phyloP scores from a whole-genome alignment of 2,888 invertebrate genomes.

The Drosophila paramelanica region DNA sequence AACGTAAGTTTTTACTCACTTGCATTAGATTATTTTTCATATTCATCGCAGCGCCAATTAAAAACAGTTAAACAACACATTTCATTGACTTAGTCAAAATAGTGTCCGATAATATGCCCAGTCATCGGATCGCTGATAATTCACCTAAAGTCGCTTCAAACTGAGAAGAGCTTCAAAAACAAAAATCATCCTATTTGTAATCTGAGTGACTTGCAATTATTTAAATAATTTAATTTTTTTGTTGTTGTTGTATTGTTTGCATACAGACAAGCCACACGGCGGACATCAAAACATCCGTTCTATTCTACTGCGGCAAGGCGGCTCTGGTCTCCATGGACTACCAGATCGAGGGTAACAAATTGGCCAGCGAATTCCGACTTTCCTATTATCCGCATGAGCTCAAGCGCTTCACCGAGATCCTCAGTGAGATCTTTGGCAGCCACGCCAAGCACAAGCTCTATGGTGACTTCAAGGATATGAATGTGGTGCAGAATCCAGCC shows the following conservation, averaged over 20 bases:
- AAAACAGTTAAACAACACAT: conserved; percentile 58
- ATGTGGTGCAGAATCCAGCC: conserved; percentile 88
- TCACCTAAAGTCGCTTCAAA: conserved; percentile 7
- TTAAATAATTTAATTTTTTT: conserved; percentile 4
- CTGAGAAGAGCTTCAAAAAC: conserved; percentile 16
- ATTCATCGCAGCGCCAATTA: conserved; percentile 43
- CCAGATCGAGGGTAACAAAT: conserved; percentile 88
- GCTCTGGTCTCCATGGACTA: conserved; percentile 93
- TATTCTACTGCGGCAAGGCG: conserved; percentile 91
- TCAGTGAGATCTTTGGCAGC: conserved; percentile 89
- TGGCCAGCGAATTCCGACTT: conserved; percentile 91
- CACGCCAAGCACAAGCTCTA: conserved; percentile 89
- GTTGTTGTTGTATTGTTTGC: conserved; percentile 55
- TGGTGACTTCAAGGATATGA: conserved; percentile 92
- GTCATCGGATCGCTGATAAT: conserved; percentile 59
- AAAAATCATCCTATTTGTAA: conserved; percentile 12
- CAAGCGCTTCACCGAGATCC: conserved; percentile 89
- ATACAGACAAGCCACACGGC: conserved; percentile 91
- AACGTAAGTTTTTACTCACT: conserved; percentile 88
- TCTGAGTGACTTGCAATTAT: conserved; percentile 53
- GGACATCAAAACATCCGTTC: conserved; percentile 93
- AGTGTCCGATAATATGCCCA: conserved; percentile 6
- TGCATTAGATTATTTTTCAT: no score
- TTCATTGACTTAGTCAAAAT: conserved; percentile 12
- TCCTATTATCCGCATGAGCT: conserved; percentile 95